phyloP scores from a whole-genome alignment of 2,888 invertebrate species.

The Campoplex capitator region DNA sequence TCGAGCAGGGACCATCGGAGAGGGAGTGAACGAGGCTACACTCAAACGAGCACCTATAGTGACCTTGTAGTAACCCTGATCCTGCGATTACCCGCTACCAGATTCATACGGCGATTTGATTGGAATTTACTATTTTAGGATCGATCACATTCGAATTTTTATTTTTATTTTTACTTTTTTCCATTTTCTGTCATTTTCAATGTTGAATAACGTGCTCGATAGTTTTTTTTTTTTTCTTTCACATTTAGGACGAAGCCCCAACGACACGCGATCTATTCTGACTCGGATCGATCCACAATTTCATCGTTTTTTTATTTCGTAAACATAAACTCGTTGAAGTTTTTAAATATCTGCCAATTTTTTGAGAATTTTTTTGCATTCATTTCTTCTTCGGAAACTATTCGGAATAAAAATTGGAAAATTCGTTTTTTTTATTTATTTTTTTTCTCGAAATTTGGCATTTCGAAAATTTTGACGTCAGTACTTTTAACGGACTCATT shows the following conservation, averaged over 20 bases:
- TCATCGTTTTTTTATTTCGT: too few relatives aligned
- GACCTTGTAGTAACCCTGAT: conserved; percentile 69
- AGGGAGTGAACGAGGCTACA: conserved; percentile 30
- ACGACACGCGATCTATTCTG: background rate
- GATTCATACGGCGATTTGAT: conserved; percentile 58
- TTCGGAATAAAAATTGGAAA: too few relatives aligned
- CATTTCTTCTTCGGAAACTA: too few relatives aligned
- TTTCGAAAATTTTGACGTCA: too few relatives aligned
- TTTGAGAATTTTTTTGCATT: too few relatives aligned
- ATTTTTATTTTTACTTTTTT: background rate
- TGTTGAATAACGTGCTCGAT: background rate
- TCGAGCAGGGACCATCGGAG: conserved; percentile 7
- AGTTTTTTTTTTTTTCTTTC: background rate
- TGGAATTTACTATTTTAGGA: conserved; percentile 30
- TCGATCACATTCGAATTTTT: background rate
- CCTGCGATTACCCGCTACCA: conserved; percentile 64
- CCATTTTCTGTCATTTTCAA: background rate
- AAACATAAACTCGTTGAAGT: too few relatives aligned
- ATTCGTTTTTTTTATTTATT: too few relatives aligned
- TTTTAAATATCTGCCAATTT: too few relatives aligned
- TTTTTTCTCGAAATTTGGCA: too few relatives aligned
- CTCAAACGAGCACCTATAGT: conserved; percentile 62
- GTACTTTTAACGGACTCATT: background rate
- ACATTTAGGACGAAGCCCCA: background rate
- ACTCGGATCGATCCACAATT: too few relatives aligned